A percentile compares a stretch with the other conserved stretches of the same genome.
These are phyloP conservation scores for Gallinago media DNA, from an alignment of 2,113 vertebrate species.

Conservation along the genomic window DNA sequence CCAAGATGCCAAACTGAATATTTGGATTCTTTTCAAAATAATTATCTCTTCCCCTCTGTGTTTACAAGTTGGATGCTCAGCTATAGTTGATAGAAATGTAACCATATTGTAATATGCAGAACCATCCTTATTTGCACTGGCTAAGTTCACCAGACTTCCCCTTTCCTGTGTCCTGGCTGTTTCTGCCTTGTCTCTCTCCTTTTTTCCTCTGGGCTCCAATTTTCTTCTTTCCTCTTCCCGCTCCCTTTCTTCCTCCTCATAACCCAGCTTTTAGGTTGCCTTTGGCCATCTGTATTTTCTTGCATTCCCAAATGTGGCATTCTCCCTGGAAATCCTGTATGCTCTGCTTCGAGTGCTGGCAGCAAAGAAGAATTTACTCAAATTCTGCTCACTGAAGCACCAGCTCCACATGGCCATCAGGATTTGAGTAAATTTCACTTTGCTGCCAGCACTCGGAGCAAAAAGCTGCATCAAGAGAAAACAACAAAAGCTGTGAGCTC, in stretches of 20 bases:
- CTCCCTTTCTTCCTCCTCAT: neutral
- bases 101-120: neutral
- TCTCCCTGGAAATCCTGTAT: conserved; percentile 24
- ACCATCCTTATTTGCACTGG: neutral
- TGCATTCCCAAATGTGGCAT: neutral
- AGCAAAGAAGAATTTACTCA: conserved; percentile 34
- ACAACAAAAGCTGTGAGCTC: conserved; percentile 45
- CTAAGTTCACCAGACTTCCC: neutral
- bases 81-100: neutral
- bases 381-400: conserved; percentile 19
- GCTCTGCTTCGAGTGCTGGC: neutral
- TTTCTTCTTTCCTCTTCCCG: neutral
- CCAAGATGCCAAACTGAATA: neutral
- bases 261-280: conserved; percentile 6
- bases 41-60: neutral
- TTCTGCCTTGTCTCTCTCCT: neutral
- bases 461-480: conserved; percentile 53
- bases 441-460: conserved; percentile 37
- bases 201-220: neutral
- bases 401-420: neutral
- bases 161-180: neutral
- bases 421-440: conserved; percentile 56
- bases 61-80: neutral
- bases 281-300: conserved; percentile 34
- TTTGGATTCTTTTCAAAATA: neutral